Conservation (phyloP, 2,113 vertebrate genomes). For the Thamnophis sirtalis region DNA sequence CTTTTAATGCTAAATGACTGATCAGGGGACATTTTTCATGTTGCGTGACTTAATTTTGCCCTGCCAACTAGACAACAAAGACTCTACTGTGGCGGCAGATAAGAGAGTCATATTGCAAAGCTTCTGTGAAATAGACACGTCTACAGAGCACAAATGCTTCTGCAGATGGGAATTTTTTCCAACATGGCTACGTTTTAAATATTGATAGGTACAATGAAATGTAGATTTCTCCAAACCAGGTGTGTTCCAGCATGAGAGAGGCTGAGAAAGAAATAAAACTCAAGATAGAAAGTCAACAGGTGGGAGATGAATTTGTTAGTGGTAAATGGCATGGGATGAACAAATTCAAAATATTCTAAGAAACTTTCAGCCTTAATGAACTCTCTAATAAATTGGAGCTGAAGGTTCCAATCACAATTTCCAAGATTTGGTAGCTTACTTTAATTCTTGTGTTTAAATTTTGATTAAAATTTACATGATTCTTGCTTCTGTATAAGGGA, state of each 20-base stretch:
- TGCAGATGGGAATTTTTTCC: not conserved
- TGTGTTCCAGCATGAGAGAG: not conserved
- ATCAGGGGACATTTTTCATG: constrained; percentile 40
- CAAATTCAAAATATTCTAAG: not conserved
- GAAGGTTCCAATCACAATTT: not conserved
- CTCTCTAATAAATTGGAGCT: not conserved
- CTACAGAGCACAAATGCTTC: not conserved
- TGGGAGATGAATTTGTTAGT: not conserved
- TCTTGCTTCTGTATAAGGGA: not conserved
- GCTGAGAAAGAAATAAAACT: not conserved
- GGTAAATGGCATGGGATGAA: not conserved
- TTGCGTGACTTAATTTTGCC: constrained; percentile 22
- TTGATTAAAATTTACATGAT: not conserved
- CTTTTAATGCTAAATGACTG: constrained; percentile 36
- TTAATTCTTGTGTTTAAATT: not conserved
- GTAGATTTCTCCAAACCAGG: not conserved
- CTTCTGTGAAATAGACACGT: not conserved
- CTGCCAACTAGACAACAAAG: constrained; percentile 16
- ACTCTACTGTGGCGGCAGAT: not conserved
- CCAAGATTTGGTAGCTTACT: not conserved
- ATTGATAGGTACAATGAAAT: not conserved
- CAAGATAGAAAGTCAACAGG: not conserved
- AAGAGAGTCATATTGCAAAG: not conserved
- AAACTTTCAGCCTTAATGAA: not conserved
- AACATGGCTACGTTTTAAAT: not conserved